phyloP scores from a whole-genome alignment of 2,888 invertebrate genomes.

The Pollenia angustigena region DNA sequence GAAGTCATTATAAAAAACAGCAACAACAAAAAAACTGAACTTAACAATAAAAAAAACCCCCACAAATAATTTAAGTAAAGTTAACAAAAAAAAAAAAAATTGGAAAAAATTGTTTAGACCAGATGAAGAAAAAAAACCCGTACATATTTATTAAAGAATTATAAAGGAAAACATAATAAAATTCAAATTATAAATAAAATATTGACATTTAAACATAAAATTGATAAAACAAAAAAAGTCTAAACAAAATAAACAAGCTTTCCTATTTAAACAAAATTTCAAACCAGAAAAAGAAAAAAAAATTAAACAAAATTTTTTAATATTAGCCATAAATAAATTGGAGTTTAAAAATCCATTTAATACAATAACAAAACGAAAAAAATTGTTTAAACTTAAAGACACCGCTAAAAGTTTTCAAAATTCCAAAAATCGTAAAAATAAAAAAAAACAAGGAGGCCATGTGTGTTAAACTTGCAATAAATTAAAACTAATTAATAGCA shows the following conservation, averaged over 20 bases:
- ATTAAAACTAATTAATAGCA: slow-evolving; percentile 63
- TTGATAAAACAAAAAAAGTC: slow-evolving; percentile 19
- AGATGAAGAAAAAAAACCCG: not conserved
- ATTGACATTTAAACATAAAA: slow-evolving; percentile 63
- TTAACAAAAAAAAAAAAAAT: slow-evolving; percentile 27
- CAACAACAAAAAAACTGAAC: not conserved
- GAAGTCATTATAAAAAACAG: slow-evolving; percentile 42
- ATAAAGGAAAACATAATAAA: slow-evolving; percentile 12
- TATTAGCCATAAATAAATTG: slow-evolving; percentile 18
- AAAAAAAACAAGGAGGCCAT: slow-evolving; percentile 21
- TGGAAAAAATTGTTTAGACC: slow-evolving; percentile 21
- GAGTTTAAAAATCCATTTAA: not conserved
- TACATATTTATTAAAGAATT: not conserved
- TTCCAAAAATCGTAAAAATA: too few species aligned
- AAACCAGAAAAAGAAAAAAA: not conserved
- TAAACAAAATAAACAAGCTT: slow-evolving; percentile 23
- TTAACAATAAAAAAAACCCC: slow-evolving; percentile 41
- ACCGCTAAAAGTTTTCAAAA: slow-evolving; percentile 19
- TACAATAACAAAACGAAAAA: not conserved
- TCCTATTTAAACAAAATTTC: slow-evolving; percentile 5
- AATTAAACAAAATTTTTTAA: not conserved
- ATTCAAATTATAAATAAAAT: slow-evolving; percentile 50
- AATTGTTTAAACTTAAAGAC: not conserved
- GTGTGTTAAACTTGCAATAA: slow-evolving; percentile 52
- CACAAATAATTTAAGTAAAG: slow-evolving; percentile 12